These are phyloP conservation scores for Drosophila putrida DNA, from an alignment of 2,888 invertebrate genomes.

Conservation along the genomic window DNA sequence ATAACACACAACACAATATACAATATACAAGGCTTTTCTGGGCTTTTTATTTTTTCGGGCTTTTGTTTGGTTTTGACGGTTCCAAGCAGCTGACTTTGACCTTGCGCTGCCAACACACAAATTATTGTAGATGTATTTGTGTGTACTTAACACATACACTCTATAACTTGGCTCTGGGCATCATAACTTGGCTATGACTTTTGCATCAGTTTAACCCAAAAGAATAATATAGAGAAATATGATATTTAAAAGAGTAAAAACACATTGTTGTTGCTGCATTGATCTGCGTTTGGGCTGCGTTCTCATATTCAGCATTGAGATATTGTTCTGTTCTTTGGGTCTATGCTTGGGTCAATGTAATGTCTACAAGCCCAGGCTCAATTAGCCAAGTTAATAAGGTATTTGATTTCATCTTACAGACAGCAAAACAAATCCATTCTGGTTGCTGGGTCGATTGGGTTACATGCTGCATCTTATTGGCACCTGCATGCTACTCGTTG, in stretches of 20 bases:
- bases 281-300: constrained; percentile 47
- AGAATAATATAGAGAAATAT: not conserved
- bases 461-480: constrained; percentile 45
- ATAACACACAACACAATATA: constrained; percentile 48
- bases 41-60: constrained; percentile 30
- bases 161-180: constrained; percentile 16
- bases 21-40: constrained; percentile 47
- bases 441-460: constrained; percentile 27
- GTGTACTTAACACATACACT: constrained; percentile 29
- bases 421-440: not conserved
- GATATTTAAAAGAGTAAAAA: not conserved
- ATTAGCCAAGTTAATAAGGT: constrained; percentile 7
- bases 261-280: constrained; percentile 47
- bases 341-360: constrained; percentile 52
- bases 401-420: not conserved
- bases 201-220: constrained; percentile 15
- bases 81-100: constrained; percentile 81
- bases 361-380: not conserved
- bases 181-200: constrained; percentile 42
- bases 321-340: constrained; percentile 19
- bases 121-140: constrained; percentile 9
- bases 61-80: constrained; percentile 49
- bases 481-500: constrained; percentile 37
- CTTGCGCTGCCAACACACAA: constrained; percentile 50
- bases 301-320: constrained; percentile 33